Evolutionary conservation across 2,797 vertebrate genomes (phyloP).

Genomic region (Natrix natrix): DNA sequence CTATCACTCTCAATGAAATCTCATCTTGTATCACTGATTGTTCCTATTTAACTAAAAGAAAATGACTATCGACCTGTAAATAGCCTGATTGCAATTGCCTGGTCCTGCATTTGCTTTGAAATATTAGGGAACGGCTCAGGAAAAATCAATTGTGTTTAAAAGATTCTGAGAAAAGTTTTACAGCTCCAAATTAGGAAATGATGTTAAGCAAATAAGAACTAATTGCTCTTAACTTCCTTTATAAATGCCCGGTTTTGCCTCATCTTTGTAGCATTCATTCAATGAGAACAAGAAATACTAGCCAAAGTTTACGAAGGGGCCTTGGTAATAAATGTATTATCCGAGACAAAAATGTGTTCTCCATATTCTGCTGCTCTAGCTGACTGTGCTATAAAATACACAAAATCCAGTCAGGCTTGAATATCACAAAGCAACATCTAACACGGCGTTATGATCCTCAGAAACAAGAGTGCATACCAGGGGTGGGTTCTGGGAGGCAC

Average conservation of each 20-base stretch:
- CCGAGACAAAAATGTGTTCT: neutral
- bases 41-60: constrained; percentile 74
- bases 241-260: constrained; percentile 54
- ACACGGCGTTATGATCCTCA: neutral
- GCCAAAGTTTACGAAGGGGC: constrained; percentile 45
- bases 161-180: constrained; percentile 71
- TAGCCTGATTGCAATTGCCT: constrained; percentile 69
- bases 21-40: constrained; percentile 52
- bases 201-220: constrained; percentile 71
- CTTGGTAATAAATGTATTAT: constrained; percentile 1
- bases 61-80: constrained; percentile 70
- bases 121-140: constrained; percentile 67
- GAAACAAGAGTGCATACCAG: neutral
- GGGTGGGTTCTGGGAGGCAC: too few species aligned
- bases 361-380: neutral
- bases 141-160: constrained; percentile 73
- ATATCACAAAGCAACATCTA: neutral
- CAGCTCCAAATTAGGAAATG: constrained; percentile 56
- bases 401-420: neutral
- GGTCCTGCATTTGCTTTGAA: constrained; percentile 62
- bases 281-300: constrained; percentile 59
- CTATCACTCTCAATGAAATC: constrained; percentile 30
- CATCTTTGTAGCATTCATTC: constrained; percentile 56
- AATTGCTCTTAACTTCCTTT: constrained; percentile 64
- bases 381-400: neutral